Conservation (phyloP, 1,140 invertebrate species). For the Ceratosolen solmsi region DNA sequence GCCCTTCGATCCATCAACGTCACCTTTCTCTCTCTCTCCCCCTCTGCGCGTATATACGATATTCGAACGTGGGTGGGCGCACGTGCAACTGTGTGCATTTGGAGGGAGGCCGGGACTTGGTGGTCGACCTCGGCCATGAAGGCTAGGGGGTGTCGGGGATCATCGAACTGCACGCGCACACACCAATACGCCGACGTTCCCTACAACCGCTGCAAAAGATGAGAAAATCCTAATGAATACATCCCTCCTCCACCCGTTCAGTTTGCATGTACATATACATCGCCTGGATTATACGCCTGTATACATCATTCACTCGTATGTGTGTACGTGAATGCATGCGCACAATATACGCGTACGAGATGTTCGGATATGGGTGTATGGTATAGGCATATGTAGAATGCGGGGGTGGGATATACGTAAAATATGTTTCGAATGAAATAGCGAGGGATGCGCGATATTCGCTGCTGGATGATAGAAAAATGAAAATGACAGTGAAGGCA, state of each 20-base stretch:
- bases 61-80: neutral
- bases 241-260: neutral
- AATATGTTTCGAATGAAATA: slow-evolving; percentile 46
- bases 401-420: slow-evolving; percentile 29
- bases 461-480: slow-evolving; percentile 24
- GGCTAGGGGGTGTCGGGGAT: neutral
- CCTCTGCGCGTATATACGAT: no score
- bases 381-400: neutral
- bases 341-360: neutral
- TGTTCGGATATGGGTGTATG: neutral
- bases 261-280: no score
- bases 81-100: neutral
- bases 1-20: neutral
- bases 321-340: neutral
- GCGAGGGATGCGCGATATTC: slow-evolving; percentile 38
- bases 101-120: neutral
- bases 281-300: slow-evolving; percentile 45
- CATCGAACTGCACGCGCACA: neutral
- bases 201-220: slow-evolving; percentile 3
- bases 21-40: neutral
- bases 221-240: slow-evolving; percentile 52
- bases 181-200: slow-evolving; percentile 17
- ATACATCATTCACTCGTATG: slow-evolving; percentile 16
- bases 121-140: neutral
- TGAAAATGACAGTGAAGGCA: slow-evolving; percentile 19